Base-by-base conservation (phyloP, 2,113 vertebrate genomes). In the Lophius piscatorius region DNA sequence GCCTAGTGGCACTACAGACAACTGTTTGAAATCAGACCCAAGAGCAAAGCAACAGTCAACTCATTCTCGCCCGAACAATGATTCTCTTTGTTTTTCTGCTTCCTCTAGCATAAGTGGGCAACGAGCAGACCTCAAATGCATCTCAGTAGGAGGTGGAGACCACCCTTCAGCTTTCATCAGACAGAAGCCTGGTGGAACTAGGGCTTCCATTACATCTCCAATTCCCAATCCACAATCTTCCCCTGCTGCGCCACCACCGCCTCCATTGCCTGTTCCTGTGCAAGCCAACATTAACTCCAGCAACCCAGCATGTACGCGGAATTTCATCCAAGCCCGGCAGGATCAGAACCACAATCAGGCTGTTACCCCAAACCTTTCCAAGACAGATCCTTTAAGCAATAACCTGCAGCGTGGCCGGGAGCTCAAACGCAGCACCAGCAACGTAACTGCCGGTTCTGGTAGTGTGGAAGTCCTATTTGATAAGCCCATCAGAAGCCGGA, bases 61-160 rank as follows among this genome's bases (percentile, higher is more conserved):
- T 48, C 70, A 81, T 44, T 20, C 52, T 29, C 68, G 28, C 33
- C 78, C 93, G 91, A 95, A 94, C 78, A 90, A 93, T 90, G 90
- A 93, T 90, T 93, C 90, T 92, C 88, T 96, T 76, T 94, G 91
- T 92, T 94, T 92, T 92, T 94, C 94, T 93, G 91, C 94, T 91
- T 92, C 92, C 93, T 92, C 94, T 91, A 94, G 92, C 94, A 91
- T 95, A 92, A 94, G 93, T 93, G 92, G 92, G 86, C 91, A 95
- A 89, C 94, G 94, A 92, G 90, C 92, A 91, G 87, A 89, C 81
- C 90, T 92, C 91, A 93, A 91, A 87, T 90, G 91, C 26, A 13
- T 84, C 80, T 93, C 92, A 83, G 91, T 88, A 12, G 86, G 94
- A 92, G 90, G 88, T 92, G 94, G 93, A 90, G 93, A 93, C 90